These are phyloP conservation scores for Drosophila auraria DNA, from an alignment of 1,140 invertebrate species.

Conservation along the genomic window DNA sequence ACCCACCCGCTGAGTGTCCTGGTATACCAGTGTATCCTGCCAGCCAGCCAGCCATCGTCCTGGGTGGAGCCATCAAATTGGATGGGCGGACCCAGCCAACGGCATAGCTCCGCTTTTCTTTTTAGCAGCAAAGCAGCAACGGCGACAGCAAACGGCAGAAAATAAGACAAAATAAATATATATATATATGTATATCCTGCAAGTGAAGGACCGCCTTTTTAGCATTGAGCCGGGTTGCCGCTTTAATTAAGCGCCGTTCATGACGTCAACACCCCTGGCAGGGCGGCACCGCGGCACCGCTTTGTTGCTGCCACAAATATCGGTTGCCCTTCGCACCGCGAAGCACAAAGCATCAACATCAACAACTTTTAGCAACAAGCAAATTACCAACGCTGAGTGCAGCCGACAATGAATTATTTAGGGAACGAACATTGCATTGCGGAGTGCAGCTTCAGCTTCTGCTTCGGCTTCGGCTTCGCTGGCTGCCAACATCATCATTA, in stretches of 20 bases:
- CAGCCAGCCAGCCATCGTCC: background rate
- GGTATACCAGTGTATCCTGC: background rate
- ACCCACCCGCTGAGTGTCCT: constrained; percentile 38
- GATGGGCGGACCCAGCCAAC: constrained; percentile 1
- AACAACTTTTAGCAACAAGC: constrained; percentile 20
- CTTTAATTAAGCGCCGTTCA: constrained; percentile 46
- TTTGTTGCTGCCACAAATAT: constrained; percentile 14
- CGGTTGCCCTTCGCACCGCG: constrained; percentile 12
- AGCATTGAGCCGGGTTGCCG: constrained; percentile 40
- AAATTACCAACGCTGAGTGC: constrained; percentile 24
- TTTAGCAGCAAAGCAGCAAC: background rate
- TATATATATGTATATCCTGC: background rate
- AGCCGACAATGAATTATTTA: constrained; percentile 41
- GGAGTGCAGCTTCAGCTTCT: constrained; percentile 6
- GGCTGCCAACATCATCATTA: constrained; percentile 1
- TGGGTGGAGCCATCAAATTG: constrained; percentile 26
- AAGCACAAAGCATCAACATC: background rate
- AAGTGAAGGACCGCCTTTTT: constrained; percentile 39
- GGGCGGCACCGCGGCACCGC: background rate
- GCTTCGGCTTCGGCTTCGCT: background rate
- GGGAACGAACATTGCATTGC: constrained; percentile 12
- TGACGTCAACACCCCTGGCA: constrained; percentile 36
- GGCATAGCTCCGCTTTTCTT: constrained; percentile 9
- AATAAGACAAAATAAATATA: constrained; percentile 23
- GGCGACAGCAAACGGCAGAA: constrained; percentile 24